phyloP scores from a whole-genome alignment of 2,113 vertebrate genomes.

The Sphaerodactylus townsendi region DNA sequence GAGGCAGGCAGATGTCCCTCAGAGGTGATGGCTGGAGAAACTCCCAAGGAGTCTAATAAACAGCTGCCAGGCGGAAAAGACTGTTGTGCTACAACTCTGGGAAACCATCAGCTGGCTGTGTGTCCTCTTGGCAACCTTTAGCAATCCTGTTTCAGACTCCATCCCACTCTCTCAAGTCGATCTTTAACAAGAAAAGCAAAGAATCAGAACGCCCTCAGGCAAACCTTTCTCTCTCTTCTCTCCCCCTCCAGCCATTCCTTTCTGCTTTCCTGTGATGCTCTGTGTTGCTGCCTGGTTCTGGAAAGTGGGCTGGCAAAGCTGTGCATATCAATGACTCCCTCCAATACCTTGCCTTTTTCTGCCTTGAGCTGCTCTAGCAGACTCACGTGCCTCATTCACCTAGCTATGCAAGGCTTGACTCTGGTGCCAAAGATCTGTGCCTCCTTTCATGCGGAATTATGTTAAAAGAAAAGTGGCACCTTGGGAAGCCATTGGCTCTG shows the following conservation, averaged over 20 bases:
- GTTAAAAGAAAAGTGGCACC: neutral
- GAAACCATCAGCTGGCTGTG: neutral
- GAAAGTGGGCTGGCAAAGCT: neutral
- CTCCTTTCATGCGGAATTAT: neutral
- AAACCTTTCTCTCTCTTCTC: too few relatives aligned
- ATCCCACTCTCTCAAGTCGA: neutral
- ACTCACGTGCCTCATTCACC: too few relatives aligned
- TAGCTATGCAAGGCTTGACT: neutral
- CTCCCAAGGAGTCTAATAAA: neutral
- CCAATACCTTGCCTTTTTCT: neutral
- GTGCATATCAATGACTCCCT: neutral
- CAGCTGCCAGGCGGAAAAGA: slow-evolving; percentile 2
- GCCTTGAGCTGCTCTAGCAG: neutral
- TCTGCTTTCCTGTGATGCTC: neutral
- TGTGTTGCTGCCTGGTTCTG: neutral
- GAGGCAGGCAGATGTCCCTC: neutral
- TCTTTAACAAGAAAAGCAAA: too few relatives aligned
- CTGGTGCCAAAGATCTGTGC: too few relatives aligned
- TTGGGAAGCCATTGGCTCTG: neutral
- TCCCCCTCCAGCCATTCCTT: neutral
- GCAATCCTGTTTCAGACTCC: too few relatives aligned
- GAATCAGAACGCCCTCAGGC: neutral
- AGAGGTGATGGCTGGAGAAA: neutral
- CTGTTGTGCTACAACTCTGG: neutral
- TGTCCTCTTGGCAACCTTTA: neutral